These are phyloP conservation scores for Cynopterus sphinx DNA, from an alignment of 2,797 vertebrate species.

Conservation along the genomic window DNA sequence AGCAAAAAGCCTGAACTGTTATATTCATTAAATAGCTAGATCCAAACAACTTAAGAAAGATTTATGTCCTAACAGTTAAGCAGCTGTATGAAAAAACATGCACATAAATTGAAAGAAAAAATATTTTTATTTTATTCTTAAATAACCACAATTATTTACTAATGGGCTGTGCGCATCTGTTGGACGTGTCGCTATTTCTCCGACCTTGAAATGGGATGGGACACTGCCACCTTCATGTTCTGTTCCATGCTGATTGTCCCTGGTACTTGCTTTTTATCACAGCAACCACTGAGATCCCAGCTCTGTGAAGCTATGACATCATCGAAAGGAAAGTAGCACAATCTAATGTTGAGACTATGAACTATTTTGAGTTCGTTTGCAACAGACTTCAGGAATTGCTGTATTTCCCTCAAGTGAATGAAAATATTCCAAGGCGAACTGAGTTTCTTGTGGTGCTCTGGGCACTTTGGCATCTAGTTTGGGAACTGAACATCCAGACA, in stretches of 20 bases:
- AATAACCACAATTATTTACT: not conserved
- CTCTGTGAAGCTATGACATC: not conserved
- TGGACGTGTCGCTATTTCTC: not conserved
- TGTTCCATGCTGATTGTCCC: not conserved
- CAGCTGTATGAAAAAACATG: not conserved
- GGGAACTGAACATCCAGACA: not conserved
- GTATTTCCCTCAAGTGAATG: not conserved
- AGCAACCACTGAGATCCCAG: not conserved
- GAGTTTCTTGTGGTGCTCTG: not conserved
- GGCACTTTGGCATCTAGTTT: not conserved
- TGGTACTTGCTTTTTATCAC: not conserved
- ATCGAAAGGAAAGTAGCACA: not conserved
- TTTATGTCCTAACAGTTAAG: not conserved
- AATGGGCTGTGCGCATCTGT: not conserved
- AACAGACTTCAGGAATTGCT: not conserved
- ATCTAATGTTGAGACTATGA: not conserved
- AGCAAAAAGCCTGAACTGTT: not conserved
- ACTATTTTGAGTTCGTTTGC: not conserved
- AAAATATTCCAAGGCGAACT: not conserved
- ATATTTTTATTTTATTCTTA: slow-evolving; percentile 19
- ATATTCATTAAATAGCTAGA: not conserved
- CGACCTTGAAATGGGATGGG: not conserved
- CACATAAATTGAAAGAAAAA: not conserved
- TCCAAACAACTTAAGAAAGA: not conserved
- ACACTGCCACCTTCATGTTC: not conserved